Evolutionary conservation across 92 coral and sea anemone genomes (phyloP).

Genomic region (Porites divaricata): DNA sequence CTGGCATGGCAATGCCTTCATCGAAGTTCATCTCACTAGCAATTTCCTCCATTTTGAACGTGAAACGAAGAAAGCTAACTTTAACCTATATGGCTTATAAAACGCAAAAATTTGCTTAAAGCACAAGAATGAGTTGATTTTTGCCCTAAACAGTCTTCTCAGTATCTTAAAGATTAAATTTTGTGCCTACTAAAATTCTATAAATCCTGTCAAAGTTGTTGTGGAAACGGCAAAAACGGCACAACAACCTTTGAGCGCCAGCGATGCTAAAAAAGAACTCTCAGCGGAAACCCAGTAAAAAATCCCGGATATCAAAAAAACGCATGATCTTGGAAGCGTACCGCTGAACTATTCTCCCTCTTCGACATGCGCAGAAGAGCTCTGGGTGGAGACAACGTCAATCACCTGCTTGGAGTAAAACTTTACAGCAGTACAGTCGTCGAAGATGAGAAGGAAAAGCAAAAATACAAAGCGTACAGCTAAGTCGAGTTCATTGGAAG

Average conservation of each 20-base stretch:
- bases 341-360: no score
- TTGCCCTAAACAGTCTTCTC: background rate
- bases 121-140: background rate
- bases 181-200: background rate
- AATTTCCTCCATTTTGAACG: slow-evolving; percentile 86
- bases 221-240: slow-evolving; percentile 90
- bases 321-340: background rate
- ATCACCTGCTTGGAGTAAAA: no score
- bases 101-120: background rate
- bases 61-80: background rate
- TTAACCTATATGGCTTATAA: background rate
- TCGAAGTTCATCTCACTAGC: slow-evolving; percentile 91
- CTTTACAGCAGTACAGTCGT: no score
- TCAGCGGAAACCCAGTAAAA: slow-evolving; percentile 32
- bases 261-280: slow-evolving; percentile 26
- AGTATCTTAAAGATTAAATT: background rate
- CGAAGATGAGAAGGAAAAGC: background rate
- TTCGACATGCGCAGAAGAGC: no score
- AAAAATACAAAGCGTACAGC: background rate
- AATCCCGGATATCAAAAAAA: slow-evolving; percentile 33
- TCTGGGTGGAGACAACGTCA: no score
- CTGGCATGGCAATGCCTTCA: slow-evolving; percentile 99
- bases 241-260: slow-evolving; percentile 40
- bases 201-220: slow-evolving; percentile 60
- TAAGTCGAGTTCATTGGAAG: background rate